Base-by-base conservation (phyloP, 2,888 invertebrate genomes). In the Orthosia cruda region DNA sequence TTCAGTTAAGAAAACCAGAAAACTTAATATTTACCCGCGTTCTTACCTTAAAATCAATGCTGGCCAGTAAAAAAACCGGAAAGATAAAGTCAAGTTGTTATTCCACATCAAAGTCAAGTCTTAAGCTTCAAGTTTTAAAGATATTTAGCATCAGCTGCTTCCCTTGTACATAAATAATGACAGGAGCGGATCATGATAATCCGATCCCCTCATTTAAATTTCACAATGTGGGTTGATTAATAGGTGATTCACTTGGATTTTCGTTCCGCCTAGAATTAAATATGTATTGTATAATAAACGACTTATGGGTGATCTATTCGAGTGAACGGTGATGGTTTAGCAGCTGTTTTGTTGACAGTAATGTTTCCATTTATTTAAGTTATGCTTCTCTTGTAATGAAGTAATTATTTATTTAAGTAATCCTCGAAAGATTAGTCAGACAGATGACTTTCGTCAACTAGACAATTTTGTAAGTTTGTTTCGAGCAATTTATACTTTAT, bases 181-280 rank as follows among this genome's bases (percentile, higher is more conserved):
- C 61, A 72, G 68, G 45, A 58, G 7, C 57, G 65, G 59, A 68
- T 80, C 83, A 64, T 64, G 72, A 54, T 83, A 72, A 78, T 83
- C 73, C 72, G 26, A 72, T 50, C n/a, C n/a, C n/a, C 55, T 71
- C 72, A 72, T 83, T 80, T 65, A 78, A 83, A 80, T 79, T 80
- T 78, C 65, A 78, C 49, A 78, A 72, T 83, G 73, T 64, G 59
- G 83, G 23, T 65, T 82, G 52, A 62, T 80, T 72, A 78, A 83
- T 68, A 68, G 47, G 59, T 64, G 79, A 78, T 83, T 72, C 50
- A 73, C 55, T 83, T 52, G 73, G 72, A 80, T 82, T 61, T 76
- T 54, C 52, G 57, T 52, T 49, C 50, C 40, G 76, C 57, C 49
- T 59, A 54, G 23, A 58, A 76, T 76, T 62, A 63, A 81, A 74